phyloP scores from a whole-genome alignment of 2,888 invertebrate genomes.

The Polydrusus pterygomalis region DNA sequence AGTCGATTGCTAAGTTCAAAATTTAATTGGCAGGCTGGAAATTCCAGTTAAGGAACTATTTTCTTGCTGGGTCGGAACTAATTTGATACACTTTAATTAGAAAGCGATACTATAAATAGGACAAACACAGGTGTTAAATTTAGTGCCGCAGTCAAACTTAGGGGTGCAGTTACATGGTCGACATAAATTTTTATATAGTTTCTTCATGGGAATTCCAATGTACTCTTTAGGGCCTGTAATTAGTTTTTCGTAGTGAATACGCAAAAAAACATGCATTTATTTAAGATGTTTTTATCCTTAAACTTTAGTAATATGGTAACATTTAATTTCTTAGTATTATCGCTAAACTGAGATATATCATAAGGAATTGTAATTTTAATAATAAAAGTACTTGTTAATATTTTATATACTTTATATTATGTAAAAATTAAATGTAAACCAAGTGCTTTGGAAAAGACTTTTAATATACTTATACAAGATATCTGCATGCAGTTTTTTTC shows the following conservation, averaged over 20 bases:
- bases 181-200: no score
- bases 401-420: constrained; percentile 53
- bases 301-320: constrained; percentile 6
- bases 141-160: no score
- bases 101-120: no score
- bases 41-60: no score
- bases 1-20: no score
- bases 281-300: constrained; percentile 1
- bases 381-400: constrained; percentile 45
- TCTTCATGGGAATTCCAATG: no score
- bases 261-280: constrained; percentile 8
- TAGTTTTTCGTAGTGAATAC: constrained; percentile 12
- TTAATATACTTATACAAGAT: constrained; percentile 46
- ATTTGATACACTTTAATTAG: no score
- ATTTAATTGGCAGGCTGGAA: no score
- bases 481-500: constrained; percentile 28
- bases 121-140: no score
- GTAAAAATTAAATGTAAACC: constrained; percentile 51
- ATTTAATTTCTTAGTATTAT: constrained; percentile 13
- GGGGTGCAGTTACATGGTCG: no score
- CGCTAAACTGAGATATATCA: constrained; percentile 22
- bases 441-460: constrained; percentile 52
- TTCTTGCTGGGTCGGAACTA: no score
- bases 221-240: no score
- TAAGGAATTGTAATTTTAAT: constrained; percentile 31